Percentiles rank a stretch among this genome's conserved stretches.
Evolutionary conservation across 1,140 invertebrate species (phyloP).

Genomic region (Amyelois transitella): DNA sequence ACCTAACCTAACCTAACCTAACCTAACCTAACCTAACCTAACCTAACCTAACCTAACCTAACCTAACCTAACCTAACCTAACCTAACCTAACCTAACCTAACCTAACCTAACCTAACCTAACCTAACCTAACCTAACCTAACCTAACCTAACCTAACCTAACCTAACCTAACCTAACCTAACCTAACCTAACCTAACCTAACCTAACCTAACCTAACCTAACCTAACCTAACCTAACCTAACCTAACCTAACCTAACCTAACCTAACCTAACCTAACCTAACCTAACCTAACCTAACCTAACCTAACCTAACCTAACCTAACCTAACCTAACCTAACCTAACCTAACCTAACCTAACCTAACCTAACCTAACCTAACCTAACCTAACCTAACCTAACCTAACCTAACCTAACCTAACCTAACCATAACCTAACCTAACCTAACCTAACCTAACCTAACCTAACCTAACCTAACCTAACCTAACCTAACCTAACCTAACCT

Average conservation of each 20-base stretch:
- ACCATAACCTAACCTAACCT: constrained; percentile 18
- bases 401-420: constrained; percentile 20
- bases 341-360: constrained; percentile 28
- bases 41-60: constrained; percentile 9
- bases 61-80: constrained; percentile 17
- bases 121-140: neutral
- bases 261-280: neutral
- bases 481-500: constrained; percentile 13
- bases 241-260: constrained; percentile 2
- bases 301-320: constrained; percentile 27
- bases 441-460: constrained; percentile 16
- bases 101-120: constrained; percentile 1
- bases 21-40: constrained; percentile 14
- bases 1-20: constrained; percentile 27
- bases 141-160: constrained; percentile 5
- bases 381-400: constrained; percentile 23
- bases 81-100: constrained; percentile 21
- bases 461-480: constrained; percentile 17
- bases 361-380: constrained; percentile 24
- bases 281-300: constrained; percentile 13
- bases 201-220: too few species aligned
- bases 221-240: too few species aligned
- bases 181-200: constrained; percentile 5
- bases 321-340: constrained; percentile 27
- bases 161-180: constrained; percentile 2